Evolutionary conservation across 37 sponge, comb jelly and placozoan species (phyloP), one percentile per base, ranked within the genome.

Genomic region (Hexactinellida sp.): DNA sequence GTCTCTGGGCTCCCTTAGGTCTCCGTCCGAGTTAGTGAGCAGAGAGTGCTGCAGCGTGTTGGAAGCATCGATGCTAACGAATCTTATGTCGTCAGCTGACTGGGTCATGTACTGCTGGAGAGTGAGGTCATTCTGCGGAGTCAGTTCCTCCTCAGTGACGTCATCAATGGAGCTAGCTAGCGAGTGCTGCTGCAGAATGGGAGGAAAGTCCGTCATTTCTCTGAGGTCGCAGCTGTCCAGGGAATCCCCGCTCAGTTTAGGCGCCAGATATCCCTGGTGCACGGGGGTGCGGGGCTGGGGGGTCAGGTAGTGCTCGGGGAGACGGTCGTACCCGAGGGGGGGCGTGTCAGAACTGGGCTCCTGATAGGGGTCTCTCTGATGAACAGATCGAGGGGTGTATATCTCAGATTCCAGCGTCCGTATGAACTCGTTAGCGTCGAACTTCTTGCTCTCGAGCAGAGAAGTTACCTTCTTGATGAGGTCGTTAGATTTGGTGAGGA

Each of bases 391-490:
- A 23, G 19, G 3, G 5, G 76, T 10, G 5, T 23, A 5, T 63
- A 63, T 63, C 76, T 63, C 76, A 63, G 76, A 63, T 63, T 63
- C 76, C 34, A 63, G 34, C 34, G 76, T 63, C 76, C 13, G 3
- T 3, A 63, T 63, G 13, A 63, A 63, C 76, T 63, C 76, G 34
- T 63, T 23, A 63, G 76, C 76, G 13, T 63, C 34, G 34, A 63
- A 63, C 76, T n/a, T 63, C 76, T 63, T 63, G 76, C 76, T 25
- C 76, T 63, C 76, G 3, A 63, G 30, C 19, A 63, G 76, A 10
- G 76, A 63, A 7, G 76, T 63, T 10, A 63, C 76, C 34, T 63
- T 63, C 76, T n/a, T 63, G 76, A 63, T 3, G 5, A 63, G 76
- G 13, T n/a, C 30, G 34, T 63, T 63, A 23, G 76, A 63, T n/a